Conservation (phyloP, 2,797 vertebrate genomes). For the Picus viridis region DNA sequence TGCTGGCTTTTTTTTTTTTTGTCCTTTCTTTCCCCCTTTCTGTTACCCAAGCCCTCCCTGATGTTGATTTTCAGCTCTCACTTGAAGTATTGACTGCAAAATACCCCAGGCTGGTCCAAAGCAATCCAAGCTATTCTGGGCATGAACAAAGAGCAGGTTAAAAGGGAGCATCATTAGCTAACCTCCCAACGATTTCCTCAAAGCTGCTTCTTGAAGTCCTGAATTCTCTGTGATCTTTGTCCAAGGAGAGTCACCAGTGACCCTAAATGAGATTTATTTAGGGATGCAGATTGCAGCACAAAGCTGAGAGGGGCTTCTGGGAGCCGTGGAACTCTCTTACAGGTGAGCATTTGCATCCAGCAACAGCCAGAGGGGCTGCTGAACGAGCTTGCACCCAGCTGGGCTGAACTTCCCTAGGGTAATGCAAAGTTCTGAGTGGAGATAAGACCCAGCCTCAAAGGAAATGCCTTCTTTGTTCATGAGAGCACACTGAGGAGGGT, state of each 20-base stretch:
- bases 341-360: background rate
- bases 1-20: background rate
- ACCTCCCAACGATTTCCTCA: background rate
- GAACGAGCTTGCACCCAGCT: background rate
- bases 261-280: background rate
- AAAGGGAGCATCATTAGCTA: background rate
- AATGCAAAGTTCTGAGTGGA: background rate
- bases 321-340: background rate
- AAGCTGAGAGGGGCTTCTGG: background rate
- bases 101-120: background rate
- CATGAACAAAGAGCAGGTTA: background rate
- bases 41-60: background rate
- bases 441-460: background rate
- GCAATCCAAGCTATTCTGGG: background rate
- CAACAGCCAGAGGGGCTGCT: background rate
- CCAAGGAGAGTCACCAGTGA: background rate
- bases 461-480: background rate
- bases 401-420: background rate
- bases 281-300: background rate
- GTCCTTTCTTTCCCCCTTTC: too few species aligned
- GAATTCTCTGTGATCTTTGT: background rate
- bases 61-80: background rate
- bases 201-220: background rate
- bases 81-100: background rate
- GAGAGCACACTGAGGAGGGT: background rate